These are phyloP conservation scores for Trialeurodes vaporariorum DNA, from an alignment of 1,140 invertebrate genomes.

Conservation along the genomic window DNA sequence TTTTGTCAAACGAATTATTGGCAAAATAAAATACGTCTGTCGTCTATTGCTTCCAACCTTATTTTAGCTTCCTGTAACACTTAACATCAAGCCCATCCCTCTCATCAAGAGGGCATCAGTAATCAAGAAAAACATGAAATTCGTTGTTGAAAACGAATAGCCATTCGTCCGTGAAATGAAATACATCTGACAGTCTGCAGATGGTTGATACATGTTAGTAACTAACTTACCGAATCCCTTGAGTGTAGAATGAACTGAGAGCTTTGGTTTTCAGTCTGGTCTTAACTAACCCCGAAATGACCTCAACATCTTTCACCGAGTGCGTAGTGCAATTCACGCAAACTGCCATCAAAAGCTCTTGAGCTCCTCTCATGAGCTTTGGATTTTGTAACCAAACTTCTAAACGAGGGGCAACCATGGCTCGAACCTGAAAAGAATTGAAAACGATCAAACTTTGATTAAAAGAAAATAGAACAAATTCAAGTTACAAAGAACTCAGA, in stretches of 20 bases:
- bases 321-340: constrained; percentile 77
- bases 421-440: constrained; percentile 45
- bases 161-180: too few relatives aligned
- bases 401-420: constrained; percentile 65
- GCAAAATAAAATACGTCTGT: too few relatives aligned
- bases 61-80: too few relatives aligned
- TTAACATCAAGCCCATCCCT: too few relatives aligned
- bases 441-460: neutral
- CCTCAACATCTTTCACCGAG: constrained; percentile 72
- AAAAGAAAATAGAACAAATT: constrained; percentile 3
- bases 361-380: constrained; percentile 78
- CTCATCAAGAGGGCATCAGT: too few relatives aligned
- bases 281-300: constrained; percentile 78
- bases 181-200: too few relatives aligned
- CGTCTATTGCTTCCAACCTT: too few relatives aligned
- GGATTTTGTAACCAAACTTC: constrained; percentile 95
- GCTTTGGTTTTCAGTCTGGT: constrained; percentile 89
- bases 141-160: too few relatives aligned
- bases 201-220: too few relatives aligned
- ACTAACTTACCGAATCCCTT: constrained; percentile 60
- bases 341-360: constrained; percentile 85
- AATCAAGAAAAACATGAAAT: too few relatives aligned
- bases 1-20: too few relatives aligned
- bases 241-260: constrained; percentile 76
- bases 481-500: neutral